These are phyloP conservation scores for Drosophila virilis DNA, from an alignment of 1,140 invertebrate genomes.

Conservation along the genomic window DNA sequence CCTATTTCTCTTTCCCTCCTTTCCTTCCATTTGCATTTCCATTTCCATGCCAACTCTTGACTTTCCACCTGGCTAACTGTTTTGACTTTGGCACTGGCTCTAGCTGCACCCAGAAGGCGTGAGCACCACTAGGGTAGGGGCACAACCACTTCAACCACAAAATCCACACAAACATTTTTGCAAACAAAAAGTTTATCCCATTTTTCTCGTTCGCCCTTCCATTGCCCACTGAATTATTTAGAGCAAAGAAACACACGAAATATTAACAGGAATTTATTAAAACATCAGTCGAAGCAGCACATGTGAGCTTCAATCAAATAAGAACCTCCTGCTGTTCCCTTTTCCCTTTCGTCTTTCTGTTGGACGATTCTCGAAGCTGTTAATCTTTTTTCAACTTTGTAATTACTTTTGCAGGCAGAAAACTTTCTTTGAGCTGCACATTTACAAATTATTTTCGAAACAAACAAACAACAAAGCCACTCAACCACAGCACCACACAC, in stretches of 20 bases:
- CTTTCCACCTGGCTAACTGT: conserved; percentile 29
- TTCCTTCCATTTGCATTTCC: conserved; percentile 9
- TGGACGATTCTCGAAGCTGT: conserved; percentile 50
- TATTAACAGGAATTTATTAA: conserved; percentile 67
- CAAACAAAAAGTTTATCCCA: conserved; percentile 48
- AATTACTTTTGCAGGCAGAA: conserved; percentile 68
- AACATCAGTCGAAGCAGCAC: conserved; percentile 24
- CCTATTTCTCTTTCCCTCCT: conserved; percentile 16
- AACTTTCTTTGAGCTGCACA: conserved; percentile 56
- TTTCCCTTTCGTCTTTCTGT: neutral
- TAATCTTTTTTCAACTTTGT: conserved; percentile 72
- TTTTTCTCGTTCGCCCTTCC: conserved; percentile 9
- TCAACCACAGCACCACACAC: conserved; percentile 34
- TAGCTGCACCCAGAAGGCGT: conserved; percentile 36
- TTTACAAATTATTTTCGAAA: conserved; percentile 63
- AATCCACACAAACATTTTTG: conserved; percentile 61
- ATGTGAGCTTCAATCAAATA: conserved; percentile 9
- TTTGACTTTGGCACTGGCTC: neutral
- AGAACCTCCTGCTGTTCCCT: neutral
- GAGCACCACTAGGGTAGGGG: conserved; percentile 1
- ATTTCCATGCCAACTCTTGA: conserved; percentile 52
- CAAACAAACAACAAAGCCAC: conserved; percentile 40
- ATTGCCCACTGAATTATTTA: conserved; percentile 56
- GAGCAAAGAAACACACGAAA: conserved; percentile 52
- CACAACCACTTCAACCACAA: conserved; percentile 63